phyloP scores from a whole-genome alignment of 1,140 invertebrate genomes.

The Aporrectodea caliginosa region DNA sequence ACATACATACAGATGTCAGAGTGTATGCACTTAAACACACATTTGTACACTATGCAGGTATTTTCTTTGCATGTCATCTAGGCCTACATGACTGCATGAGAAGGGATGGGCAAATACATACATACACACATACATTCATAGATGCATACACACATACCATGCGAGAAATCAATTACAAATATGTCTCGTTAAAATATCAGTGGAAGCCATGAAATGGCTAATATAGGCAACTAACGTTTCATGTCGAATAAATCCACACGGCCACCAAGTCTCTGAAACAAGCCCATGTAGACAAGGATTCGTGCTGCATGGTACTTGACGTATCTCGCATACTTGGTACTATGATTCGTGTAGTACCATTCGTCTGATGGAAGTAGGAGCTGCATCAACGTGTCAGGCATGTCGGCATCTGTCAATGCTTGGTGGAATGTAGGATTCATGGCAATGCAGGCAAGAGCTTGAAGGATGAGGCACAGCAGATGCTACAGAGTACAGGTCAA shows the following conservation, averaged over 20 bases:
- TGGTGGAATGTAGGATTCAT: conserved; percentile 62
- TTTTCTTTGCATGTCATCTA: too few relatives aligned
- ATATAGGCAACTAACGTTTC: conserved; percentile 39
- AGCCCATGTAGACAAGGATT: conserved; percentile 64
- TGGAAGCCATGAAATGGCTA: too few relatives aligned
- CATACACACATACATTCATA: too few relatives aligned
- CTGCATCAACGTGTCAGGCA: conserved; percentile 66
- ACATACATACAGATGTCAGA: too few relatives aligned
- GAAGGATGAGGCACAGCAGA: conserved; percentile 66
- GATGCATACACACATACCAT: too few relatives aligned
- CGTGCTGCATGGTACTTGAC: conserved; percentile 70
- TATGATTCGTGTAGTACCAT: conserved; percentile 73
- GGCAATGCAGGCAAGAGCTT: conserved; percentile 66
- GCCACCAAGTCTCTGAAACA: conserved; percentile 58
- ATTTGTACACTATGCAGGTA: too few relatives aligned
- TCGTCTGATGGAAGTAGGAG: conserved; percentile 69
- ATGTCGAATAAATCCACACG: conserved; percentile 60
- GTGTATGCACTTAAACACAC: too few relatives aligned
- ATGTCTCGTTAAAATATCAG: too few relatives aligned
- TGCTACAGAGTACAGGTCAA: conserved; percentile 57
- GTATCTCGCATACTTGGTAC: conserved; percentile 66
- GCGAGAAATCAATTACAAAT: too few relatives aligned
- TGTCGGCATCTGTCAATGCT: conserved; percentile 61
- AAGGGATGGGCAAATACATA: too few relatives aligned
- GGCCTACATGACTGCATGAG: too few relatives aligned